A percentile compares a stretch with the other conserved stretches of the same genome.
Conservation (phyloP, 2,113 vertebrate genomes). For the Chascanopsetta lugubris region DNA sequence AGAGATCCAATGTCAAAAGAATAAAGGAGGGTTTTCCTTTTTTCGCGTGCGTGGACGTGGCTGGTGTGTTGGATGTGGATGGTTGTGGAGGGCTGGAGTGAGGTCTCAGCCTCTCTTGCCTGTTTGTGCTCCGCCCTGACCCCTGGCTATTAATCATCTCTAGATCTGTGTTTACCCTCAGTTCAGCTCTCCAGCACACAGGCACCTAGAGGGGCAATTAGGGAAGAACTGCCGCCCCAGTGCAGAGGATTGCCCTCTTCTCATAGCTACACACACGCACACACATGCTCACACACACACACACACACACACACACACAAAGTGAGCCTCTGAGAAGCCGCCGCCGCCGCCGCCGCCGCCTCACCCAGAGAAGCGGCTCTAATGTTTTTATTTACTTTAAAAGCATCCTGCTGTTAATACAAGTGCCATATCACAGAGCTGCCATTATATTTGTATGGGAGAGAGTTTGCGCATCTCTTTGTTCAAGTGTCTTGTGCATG, state of each 20-base stretch:
- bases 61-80: constrained; percentile 37
- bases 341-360: no score
- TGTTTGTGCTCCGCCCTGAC: constrained; percentile 70
- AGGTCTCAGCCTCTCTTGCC: constrained; percentile 69
- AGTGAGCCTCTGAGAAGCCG: constrained; percentile 34
- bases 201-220: constrained; percentile 81
- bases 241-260: constrained; percentile 65
- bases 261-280: constrained; percentile 26
- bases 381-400: constrained; percentile 78
- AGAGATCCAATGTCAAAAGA: constrained; percentile 20
- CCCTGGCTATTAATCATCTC: constrained; percentile 79
- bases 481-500: constrained; percentile 30
- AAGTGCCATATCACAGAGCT: constrained; percentile 62
- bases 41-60: constrained; percentile 9
- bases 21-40: constrained; percentile 11
- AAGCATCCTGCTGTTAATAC: constrained; percentile 72
- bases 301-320: constrained; percentile 17
- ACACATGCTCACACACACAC: constrained; percentile 16
- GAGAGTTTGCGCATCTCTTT: constrained; percentile 64
- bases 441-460: constrained; percentile 67
- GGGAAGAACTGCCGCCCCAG: constrained; percentile 68
- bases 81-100: constrained; percentile 50
- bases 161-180: constrained; percentile 80
- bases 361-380: constrained; percentile 42
- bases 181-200: constrained; percentile 77